Percentiles rank a stretch among this genome's conserved stretches.
Conservation (phyloP, 2,888 invertebrate species). For the Nomada lathburiana region DNA sequence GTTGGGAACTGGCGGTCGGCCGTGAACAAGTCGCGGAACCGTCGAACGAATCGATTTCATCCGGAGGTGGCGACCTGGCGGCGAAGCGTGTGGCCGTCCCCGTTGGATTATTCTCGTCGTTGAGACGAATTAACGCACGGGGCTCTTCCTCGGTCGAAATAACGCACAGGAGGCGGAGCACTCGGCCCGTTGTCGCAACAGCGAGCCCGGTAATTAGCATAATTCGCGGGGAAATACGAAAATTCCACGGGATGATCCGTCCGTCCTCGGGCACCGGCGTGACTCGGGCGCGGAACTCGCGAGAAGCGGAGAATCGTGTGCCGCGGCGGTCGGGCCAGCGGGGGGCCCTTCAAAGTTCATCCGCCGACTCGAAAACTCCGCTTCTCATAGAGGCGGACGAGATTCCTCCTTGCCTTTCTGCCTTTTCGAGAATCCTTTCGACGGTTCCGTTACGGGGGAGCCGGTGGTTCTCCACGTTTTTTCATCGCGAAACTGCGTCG, state of each 20-base stretch:
- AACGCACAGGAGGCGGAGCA: constrained; percentile 56
- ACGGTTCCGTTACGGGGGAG: constrained; percentile 23
- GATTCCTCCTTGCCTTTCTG: constrained; percentile 39
- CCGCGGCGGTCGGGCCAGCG: neutral
- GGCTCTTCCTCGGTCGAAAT: constrained; percentile 58
- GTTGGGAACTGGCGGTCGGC: constrained; percentile 29
- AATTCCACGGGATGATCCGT: constrained; percentile 31
- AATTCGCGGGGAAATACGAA: constrained; percentile 68
- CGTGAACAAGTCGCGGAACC: constrained; percentile 40
- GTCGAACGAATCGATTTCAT: constrained; percentile 68
- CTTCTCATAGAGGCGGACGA: constrained; percentile 41
- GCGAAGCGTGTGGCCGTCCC: constrained; percentile 13
- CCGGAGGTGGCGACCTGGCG: constrained; percentile 35
- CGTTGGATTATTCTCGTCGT: constrained; percentile 10
- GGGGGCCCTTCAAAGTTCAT: constrained; percentile 60
- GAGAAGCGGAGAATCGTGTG: constrained; percentile 48
- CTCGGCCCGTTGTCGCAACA: constrained; percentile 44
- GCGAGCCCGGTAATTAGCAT: constrained; percentile 68
- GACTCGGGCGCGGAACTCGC: constrained; percentile 47
- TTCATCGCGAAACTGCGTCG: constrained; percentile 26
- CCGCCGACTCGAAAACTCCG: constrained; percentile 56
- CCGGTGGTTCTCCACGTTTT: constrained; percentile 5
- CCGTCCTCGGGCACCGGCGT: constrained; percentile 34
- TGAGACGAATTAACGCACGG: constrained; percentile 59
- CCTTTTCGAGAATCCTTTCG: constrained; percentile 59